Conservation (phyloP, 2,888 invertebrate species). For the Galeopsomyia nigrocyanea region DNA sequence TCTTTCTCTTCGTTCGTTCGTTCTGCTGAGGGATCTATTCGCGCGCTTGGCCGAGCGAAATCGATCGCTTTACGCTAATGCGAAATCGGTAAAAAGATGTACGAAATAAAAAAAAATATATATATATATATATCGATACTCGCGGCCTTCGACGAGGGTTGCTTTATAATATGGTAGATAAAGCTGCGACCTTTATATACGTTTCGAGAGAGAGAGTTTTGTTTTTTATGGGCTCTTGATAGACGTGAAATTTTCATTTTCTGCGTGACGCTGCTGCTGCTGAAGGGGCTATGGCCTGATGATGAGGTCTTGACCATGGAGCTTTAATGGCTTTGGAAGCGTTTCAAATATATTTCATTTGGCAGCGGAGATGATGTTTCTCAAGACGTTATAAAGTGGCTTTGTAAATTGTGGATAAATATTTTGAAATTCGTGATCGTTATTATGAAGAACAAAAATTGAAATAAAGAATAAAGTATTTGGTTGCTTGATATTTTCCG, state of each 20-base stretch:
- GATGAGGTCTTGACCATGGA: too few relatives aligned
- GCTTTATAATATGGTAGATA: slow-evolving; percentile 7
- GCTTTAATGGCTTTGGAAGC: slow-evolving; percentile 8
- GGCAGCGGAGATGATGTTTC: too few relatives aligned
- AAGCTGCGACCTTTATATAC: neutral
- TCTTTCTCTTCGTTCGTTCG: too few relatives aligned
- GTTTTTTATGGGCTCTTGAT: slow-evolving; percentile 3
- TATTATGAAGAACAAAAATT: too few relatives aligned
- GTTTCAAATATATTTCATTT: slow-evolving; percentile 1
- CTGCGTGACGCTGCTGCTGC: neutral
- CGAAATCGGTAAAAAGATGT: slow-evolving; percentile 43
- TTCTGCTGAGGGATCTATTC: slow-evolving; percentile 2
- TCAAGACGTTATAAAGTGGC: too few relatives aligned
- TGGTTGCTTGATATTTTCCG: too few relatives aligned
- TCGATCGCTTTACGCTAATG: slow-evolving; percentile 43
- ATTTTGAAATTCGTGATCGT: too few relatives aligned
- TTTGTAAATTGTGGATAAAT: too few relatives aligned
- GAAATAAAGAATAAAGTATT: too few relatives aligned
- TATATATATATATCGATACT: neutral
- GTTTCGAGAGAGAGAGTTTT: neutral
- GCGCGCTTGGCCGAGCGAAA: slow-evolving; percentile 31
- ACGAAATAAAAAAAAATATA: too few relatives aligned
- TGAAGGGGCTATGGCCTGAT: neutral
- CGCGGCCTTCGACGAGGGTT: too few relatives aligned
- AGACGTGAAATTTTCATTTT: slow-evolving; percentile 16